Base-by-base conservation (phyloP, 2,113 vertebrate genomes). In the Phasianus colchicus region DNA sequence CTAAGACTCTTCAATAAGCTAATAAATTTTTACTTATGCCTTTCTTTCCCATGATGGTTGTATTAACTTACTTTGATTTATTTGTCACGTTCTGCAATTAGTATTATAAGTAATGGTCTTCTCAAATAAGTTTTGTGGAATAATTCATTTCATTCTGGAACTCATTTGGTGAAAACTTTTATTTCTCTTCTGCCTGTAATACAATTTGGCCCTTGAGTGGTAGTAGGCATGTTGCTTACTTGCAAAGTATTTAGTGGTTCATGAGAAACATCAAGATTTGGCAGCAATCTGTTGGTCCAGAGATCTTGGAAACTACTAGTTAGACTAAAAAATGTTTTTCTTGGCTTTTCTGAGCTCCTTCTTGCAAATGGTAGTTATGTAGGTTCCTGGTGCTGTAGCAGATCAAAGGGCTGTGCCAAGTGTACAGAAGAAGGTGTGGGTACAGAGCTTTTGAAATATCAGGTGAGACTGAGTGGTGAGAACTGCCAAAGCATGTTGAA, bases 341-440 rank as follows among this genome's bases (percentile, higher is more conserved):
- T 32, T 54, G 64, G 19, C 55, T 52, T 32, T 70, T 64, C 85
- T 67, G 66, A 29, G 6, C 66, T 83, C 21, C 27, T 89, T 87
- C n/a, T 82, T 42, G 45, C 66, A 72, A 71, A 45, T 66, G 54
- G n/a, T 92, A 54, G 15, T 40, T 65, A 63, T 3, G 6, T 64
- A 85, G 11, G 34, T 70, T 95, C 90, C 67, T 77, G 86, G 54
- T 34, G 66, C 74, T 87, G 89, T 89, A 89, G 55, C 64, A 63
- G 95, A 87, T 92, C 82, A 88, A 93, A 91, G 55, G 86, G 36
- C 50, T 91, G 43, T 83, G 84, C 48, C 70, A 89, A 92, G 80
- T 47, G 1, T 70, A 55, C 29, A 63, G 89, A 83, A 78, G 91
- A 92, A 89, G 78, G 81, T 91, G 87, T 91, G 58, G 42, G 84